A percentile compares a stretch with the other conserved stretches of the same genome.
Evolutionary conservation across 2,797 vertebrate genomes (phyloP).

Genomic region (Chaenodraco wilsoni): DNA sequence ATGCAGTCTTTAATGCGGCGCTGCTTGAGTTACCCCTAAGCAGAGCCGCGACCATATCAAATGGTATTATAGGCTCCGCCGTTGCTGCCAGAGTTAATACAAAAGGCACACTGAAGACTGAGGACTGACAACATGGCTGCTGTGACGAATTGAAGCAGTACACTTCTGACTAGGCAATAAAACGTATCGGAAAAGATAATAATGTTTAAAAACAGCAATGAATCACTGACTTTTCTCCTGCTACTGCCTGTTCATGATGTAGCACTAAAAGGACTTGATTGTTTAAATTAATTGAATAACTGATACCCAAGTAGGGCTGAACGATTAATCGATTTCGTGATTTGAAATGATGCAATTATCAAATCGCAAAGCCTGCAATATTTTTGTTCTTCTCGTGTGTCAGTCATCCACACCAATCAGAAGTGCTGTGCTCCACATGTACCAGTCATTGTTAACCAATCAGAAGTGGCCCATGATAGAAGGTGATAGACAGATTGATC

Average conservation of each 20-base stretch:
- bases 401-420: too few relatives aligned
- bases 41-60: conserved; percentile 44
- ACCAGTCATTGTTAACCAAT: too few relatives aligned
- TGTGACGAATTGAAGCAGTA: conserved; percentile 4
- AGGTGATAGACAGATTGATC: too few relatives aligned
- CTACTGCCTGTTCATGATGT: not conserved
- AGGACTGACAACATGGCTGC: conserved; percentile 7
- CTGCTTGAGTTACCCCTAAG: conserved; percentile 66
- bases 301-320: not conserved
- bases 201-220: not conserved
- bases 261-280: not conserved
- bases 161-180: not conserved
- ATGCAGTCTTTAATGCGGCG: conserved; percentile 50
- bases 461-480: too few relatives aligned
- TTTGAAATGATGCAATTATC: too few relatives aligned
- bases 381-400: too few relatives aligned
- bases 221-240: not conserved
- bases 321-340: too few relatives aligned
- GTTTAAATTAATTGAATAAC: not conserved
- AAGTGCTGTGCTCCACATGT: too few relatives aligned
- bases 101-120: conserved; percentile 15
- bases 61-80: conserved; percentile 44
- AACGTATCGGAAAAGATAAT: not conserved
- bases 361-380: too few relatives aligned
- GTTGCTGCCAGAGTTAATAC: conserved; percentile 30